Evolutionary conservation across 2,888 invertebrate species (phyloP).

Genomic region (Exephanes ischioxanthus): DNA sequence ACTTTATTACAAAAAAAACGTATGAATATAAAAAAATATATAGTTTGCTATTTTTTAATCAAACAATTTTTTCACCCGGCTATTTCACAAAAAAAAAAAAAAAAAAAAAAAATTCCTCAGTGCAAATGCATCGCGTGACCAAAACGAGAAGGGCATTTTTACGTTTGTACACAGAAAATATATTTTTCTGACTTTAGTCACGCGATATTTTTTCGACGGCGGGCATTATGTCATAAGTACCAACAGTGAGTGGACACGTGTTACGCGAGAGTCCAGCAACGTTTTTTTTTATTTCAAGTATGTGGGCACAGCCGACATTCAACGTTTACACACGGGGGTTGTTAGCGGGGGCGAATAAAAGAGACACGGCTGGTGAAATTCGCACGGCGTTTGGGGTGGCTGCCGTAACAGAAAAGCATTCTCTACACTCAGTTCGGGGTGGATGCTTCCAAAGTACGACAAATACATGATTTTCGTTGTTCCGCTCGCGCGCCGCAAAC

Average conservation of each 20-base stretch:
- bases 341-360: conserved; percentile 29
- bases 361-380: conserved; percentile 42
- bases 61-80: too few species aligned
- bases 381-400: conserved; percentile 31
- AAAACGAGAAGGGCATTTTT: not conserved
- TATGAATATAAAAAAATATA: too few species aligned
- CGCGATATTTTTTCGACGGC: not conserved
- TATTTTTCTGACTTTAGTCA: not conserved
- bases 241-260: not conserved
- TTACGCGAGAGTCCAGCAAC: conserved; percentile 25
- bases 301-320: conserved; percentile 32
- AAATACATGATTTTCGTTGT: not conserved
- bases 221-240: conserved; percentile 2
- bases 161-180: conserved; percentile 1
- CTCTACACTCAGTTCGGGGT: not conserved
- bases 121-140: not conserved
- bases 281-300: conserved; percentile 29
- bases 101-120: not conserved
- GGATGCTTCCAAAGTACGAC: conserved; percentile 27
- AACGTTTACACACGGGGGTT: conserved; percentile 30
- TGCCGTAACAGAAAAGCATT: conserved; percentile 22
- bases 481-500: not conserved
- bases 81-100: too few species aligned
- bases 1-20: too few species aligned
- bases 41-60: too few species aligned